Conservation (phyloP, 1,140 invertebrate species). For the Trichonephila clavata region DNA sequence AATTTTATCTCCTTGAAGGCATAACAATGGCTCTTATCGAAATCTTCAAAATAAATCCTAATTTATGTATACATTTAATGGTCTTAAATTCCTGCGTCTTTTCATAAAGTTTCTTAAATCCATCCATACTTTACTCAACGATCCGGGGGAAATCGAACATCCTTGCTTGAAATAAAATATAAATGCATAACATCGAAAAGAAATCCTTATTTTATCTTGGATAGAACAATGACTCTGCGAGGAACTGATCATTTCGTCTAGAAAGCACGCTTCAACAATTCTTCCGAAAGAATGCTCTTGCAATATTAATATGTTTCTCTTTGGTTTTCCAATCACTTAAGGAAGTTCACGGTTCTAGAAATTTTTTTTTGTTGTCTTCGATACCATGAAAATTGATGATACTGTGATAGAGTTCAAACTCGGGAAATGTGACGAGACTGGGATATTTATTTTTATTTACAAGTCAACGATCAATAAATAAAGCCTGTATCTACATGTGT, state of each 20-base stretch:
- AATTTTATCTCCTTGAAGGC: too few species aligned
- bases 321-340: conserved; percentile 3
- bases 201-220: neutral
- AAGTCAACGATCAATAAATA: neutral
- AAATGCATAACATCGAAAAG: neutral
- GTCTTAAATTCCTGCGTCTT: neutral
- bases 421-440: neutral
- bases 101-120: neutral
- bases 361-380: neutral
- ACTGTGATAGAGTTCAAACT: neutral
- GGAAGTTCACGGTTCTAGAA: neutral
- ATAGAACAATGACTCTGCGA: neutral
- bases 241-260: neutral
- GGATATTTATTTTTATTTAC: neutral
- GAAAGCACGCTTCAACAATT: neutral
- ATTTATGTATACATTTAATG: too few species aligned
- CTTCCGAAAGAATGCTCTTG: neutral
- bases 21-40: too few species aligned
- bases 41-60: too few species aligned
- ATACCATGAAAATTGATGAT: neutral
- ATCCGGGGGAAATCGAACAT: neutral
- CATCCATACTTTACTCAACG: neutral
- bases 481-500: neutral
- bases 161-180: neutral
- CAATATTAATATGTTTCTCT: conserved; percentile 21